These are phyloP conservation scores for Arrhamphus sclerolepis DNA, from an alignment of 2,797 vertebrate genomes.

Conservation along the genomic window DNA sequence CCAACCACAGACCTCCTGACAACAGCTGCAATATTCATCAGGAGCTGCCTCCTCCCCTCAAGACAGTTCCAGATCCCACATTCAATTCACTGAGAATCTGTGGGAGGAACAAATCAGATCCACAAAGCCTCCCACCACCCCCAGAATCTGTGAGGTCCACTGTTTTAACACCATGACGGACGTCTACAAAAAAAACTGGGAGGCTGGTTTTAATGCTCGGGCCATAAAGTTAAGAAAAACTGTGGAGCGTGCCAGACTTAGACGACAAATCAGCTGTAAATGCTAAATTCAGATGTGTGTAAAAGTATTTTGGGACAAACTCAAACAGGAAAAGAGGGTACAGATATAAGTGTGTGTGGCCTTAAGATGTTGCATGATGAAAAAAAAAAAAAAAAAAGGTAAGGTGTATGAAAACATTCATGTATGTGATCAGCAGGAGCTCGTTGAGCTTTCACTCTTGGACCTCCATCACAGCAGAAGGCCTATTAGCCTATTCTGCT, in stretches of 20 bases:
- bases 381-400: neutral
- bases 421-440: slow-evolving; percentile 25
- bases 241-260: neutral
- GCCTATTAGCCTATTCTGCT: slow-evolving; percentile 52
- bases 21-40: too few species aligned
- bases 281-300: too few species aligned
- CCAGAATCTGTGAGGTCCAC: neutral
- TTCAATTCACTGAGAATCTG: neutral
- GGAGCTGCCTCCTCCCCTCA: neutral
- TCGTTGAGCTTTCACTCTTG: slow-evolving; percentile 30
- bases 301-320: neutral
- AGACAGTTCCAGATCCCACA: neutral
- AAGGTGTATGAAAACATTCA: slow-evolving; percentile 23
- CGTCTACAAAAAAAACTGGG: neutral
- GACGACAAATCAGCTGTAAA: neutral
- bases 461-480: slow-evolving; percentile 27
- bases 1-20: neutral
- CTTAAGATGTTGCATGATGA: slow-evolving; percentile 6
- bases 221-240: neutral
- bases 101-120: slow-evolving; percentile 4
- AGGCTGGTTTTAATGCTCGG: neutral
- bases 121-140: neutral
- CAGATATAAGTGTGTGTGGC: neutral
- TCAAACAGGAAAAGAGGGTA: slow-evolving; percentile 2
- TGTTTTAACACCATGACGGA: neutral